A percentile compares a stretch with the other conserved stretches of the same genome.
Conservation (phyloP, 2,113 vertebrate species). For the Muscicapa adusta region DNA sequence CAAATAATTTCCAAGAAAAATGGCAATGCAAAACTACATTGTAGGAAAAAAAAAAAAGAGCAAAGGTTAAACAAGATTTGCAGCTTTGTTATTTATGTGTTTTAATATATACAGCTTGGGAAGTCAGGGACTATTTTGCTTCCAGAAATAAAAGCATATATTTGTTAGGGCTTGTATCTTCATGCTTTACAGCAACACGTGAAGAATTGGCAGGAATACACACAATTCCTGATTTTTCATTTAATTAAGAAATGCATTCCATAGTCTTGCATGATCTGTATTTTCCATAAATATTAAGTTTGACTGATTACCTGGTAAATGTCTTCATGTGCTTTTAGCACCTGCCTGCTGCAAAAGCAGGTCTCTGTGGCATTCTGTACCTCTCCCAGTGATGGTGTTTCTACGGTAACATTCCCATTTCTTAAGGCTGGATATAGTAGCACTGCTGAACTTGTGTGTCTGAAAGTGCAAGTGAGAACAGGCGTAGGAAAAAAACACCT, state of each 20-base stretch:
- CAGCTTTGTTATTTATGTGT: not conserved
- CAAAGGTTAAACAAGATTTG: not conserved
- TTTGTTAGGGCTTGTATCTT: constrained; percentile 14
- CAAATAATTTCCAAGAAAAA: not conserved
- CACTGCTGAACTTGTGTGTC: not conserved
- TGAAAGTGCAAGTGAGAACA: constrained; percentile 26
- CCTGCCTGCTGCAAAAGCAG: constrained; percentile 23
- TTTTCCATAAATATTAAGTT: constrained; percentile 50
- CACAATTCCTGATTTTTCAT: constrained; percentile 9
- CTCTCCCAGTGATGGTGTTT: constrained; percentile 30
- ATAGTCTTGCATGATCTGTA: not conserved
- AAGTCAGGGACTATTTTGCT: not conserved
- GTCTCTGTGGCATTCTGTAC: not conserved
- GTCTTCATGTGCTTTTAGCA: constrained; percentile 44
- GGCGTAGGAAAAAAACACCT: constrained; percentile 11
- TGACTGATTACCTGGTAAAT: constrained; percentile 47
- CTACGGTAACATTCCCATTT: constrained; percentile 43
- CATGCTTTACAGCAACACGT: not conserved
- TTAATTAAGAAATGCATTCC: constrained; percentile 45
- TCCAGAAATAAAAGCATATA: not conserved
- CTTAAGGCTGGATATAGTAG: constrained; percentile 19
- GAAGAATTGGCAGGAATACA: not conserved
- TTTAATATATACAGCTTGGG: not conserved
- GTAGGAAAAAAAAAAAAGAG: not conserved
- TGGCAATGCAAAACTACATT: not conserved